Percentiles rank a stretch among this genome's conserved stretches.
Conservation (phyloP, 2,888 invertebrate species). For the Salticus scenicus region DNA sequence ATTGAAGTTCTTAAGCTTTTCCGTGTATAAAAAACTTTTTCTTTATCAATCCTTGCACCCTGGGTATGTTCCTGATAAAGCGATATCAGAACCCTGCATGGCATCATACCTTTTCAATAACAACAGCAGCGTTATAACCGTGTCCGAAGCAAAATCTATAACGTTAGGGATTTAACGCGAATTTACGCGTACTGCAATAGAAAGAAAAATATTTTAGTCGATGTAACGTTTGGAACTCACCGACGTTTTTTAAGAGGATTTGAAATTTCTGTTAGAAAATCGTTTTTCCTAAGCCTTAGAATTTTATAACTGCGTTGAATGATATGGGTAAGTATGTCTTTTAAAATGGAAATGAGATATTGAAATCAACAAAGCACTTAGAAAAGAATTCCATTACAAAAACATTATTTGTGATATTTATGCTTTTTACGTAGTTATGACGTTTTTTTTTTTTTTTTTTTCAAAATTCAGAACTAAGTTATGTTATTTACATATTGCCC, state of each 20-base stretch:
- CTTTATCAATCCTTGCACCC: neutral
- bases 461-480: too few relatives aligned
- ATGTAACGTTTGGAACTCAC: slow-evolving; percentile 41
- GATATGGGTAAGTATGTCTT: slow-evolving; percentile 50
- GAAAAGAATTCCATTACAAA: slow-evolving; percentile 8
- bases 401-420: neutral
- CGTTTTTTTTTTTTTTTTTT: neutral
- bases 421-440: too few relatives aligned
- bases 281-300: slow-evolving; percentile 49
- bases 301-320: slow-evolving; percentile 25
- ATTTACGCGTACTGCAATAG: slow-evolving; percentile 54
- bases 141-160: slow-evolving; percentile 61
- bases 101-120: slow-evolving; percentile 51
- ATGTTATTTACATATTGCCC: too few relatives aligned
- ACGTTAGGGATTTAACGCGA: slow-evolving; percentile 62
- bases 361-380: slow-evolving; percentile 40
- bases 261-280: slow-evolving; percentile 47
- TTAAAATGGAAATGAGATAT: slow-evolving; percentile 44
- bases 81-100: slow-evolving; percentile 15
- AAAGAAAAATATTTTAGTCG: slow-evolving; percentile 34
- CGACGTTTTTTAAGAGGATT: slow-evolving; percentile 47
- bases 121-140: slow-evolving; percentile 47
- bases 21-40: neutral
- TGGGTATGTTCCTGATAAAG: neutral
- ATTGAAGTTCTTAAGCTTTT: neutral